Base-by-base conservation (phyloP, 2,888 invertebrate species). In the Stegophylla sp. region DNA sequence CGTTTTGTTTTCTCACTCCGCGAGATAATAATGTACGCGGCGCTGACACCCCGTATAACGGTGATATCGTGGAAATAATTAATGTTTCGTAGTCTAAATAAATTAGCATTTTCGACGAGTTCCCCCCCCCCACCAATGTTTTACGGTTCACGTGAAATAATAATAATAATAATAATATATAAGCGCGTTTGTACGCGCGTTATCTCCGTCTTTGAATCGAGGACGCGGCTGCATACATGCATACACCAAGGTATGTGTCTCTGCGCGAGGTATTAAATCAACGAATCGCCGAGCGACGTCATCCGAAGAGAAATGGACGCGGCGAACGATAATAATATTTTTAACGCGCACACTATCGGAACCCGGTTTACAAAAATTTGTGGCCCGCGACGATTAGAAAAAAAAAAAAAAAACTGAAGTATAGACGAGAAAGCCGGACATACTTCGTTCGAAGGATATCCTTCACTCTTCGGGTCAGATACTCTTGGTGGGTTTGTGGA, bases 51-150 rank as follows among this genome's bases (percentile, higher is more conserved):
- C n/a, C n/a, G n/a, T n/a, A n/a, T n/a, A n/a, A n/a, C 59, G 53
- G 48, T 17, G 59, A 69, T 59, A 34, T 61, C 48, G 77, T 59
- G 67, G 45, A 59, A 69, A 69, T 61, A 69, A 79, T 71, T 71
- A 79, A 71, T 71, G 79, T 48, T 34, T 45, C n/a, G 56, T 45
- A 69, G 69, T 79, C 66, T 34, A 61, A 69, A 79, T 67, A 71
- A 79, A 79, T 79, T 71, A 79, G 69, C 79, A 69, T 79, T 79
- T 79, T 71, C 79, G 79, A 79, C 76, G 45, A 59, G n/a, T n/a
- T n/a, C n/a, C n/a, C n/a, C n/a, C n/a, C n/a, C n/a, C n/a, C n/a
- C n/a, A 67, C 45, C 45, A 43, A 59, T 69, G 69, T 64, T 79
- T 12, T 45, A 61, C 34, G 48, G 9, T 45, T 28, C 17, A n/a